Evolutionary conservation across 2,888 invertebrate genomes (phyloP), one percentile per base, ranked within the genome.

Genomic region (Troilus luridus): DNA sequence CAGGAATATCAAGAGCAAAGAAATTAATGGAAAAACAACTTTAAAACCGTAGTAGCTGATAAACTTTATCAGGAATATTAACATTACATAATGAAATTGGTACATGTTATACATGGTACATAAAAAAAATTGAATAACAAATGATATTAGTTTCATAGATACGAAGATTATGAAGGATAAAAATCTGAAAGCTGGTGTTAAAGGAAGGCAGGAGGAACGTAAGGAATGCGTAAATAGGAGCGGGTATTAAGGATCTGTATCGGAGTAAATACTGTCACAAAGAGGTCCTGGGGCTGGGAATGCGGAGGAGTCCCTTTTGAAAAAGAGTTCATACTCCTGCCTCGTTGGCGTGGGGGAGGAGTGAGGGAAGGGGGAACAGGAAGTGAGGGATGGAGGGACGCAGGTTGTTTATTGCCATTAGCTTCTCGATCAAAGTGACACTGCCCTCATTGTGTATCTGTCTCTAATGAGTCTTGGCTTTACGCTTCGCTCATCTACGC

Each of bases 171-270:
- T 24, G 24, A 67, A 10, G 10, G 7, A 72, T 41, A 77, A 77
- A 77, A 27, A 77, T 77, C 14, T 41, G 27, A 77, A 77, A 41
- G 41, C 7, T 77, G 72, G 72, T 77, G 72, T 41, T 77, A 77
- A 77, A 77, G 72, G 72, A 77, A 77, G 27, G 19, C 0, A 77
- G 7, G 72, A 41, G 9, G 72, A 77, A 77, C 72, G 72, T 77
- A 77, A 77, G 72, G 72, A 77, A 77, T 77, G 72, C 72, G 72
- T 77, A 77, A 77, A 77, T 77, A 77, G 72, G 41, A 41, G 27
- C 27, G 27, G 72, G 72, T 77, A 77, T 77, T 77, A 77, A 77
- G 41, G 27, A 41, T 41, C 27, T 77, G 72, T 77, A 77, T 77
- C 27, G 27, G 72, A 24, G 72, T 17, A 41, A 41, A 24, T 17